phyloP scores from a whole-genome alignment of 2,888 invertebrate genomes.

The Leucoma salicis region DNA sequence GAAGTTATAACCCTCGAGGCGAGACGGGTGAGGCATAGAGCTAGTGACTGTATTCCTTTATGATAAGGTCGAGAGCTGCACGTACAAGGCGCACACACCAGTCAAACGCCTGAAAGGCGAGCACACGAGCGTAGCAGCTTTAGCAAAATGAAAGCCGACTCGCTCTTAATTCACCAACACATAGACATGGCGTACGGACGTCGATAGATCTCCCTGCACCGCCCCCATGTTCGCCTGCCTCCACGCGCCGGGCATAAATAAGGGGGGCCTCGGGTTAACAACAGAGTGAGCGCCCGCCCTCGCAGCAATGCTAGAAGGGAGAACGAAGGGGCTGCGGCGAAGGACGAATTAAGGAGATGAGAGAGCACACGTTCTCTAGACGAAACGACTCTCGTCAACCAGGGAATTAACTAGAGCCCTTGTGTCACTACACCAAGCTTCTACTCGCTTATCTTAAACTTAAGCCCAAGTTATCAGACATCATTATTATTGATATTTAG shows the following conservation, averaged over 20 bases:
- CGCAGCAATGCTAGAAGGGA: slow-evolving; percentile 64
- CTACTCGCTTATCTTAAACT: too few species aligned
- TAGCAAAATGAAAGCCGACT: slow-evolving; percentile 82
- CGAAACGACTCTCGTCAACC: slow-evolving; percentile 68
- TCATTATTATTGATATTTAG: too few species aligned
- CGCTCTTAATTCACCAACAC: slow-evolving; percentile 81
- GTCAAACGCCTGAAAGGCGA: slow-evolving; percentile 69
- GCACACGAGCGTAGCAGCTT: slow-evolving; percentile 80
- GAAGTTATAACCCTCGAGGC: slow-evolving; percentile 76
- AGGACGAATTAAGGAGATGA: slow-evolving; percentile 83
- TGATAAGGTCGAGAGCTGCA: slow-evolving; percentile 62
- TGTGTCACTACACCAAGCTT: slow-evolving; percentile 15
- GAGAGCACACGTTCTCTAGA: slow-evolving; percentile 80
- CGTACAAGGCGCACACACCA: slow-evolving; percentile 53
- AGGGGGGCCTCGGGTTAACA: slow-evolving; percentile 78
- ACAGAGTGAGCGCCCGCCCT: slow-evolving; percentile 71
- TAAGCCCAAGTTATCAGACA: too few species aligned
- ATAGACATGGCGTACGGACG: slow-evolving; percentile 64
- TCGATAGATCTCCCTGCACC: slow-evolving; percentile 57
- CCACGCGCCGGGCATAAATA: slow-evolving; percentile 73
- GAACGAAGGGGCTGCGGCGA: slow-evolving; percentile 79
- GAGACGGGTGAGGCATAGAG: slow-evolving; percentile 45
- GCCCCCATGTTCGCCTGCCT: slow-evolving; percentile 47
- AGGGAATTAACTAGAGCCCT: slow-evolving; percentile 63
- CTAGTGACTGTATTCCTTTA: slow-evolving; percentile 59